Evolutionary conservation across 2,113 vertebrate species (phyloP).

Genomic region (Craseonycteris thonglongyai): DNA sequence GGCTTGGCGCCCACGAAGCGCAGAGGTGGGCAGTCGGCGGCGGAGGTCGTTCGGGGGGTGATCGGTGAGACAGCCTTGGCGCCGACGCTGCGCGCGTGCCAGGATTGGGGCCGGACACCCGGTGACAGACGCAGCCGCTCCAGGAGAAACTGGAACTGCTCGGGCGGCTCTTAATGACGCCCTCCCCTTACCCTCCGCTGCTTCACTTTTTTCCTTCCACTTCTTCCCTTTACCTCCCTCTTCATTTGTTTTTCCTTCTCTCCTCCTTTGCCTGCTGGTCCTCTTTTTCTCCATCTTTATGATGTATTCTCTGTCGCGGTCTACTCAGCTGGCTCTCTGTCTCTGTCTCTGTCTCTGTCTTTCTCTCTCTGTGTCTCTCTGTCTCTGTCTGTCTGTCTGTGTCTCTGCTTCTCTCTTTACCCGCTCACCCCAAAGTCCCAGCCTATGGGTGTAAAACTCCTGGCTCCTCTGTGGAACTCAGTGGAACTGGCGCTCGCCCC

Average conservation of each 20-base stretch:
- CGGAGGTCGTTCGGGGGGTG: not conserved
- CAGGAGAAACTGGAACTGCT: not conserved
- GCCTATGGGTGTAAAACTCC: not conserved
- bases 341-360: not conserved
- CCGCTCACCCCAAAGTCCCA: not conserved
- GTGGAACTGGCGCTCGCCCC: not conserved
- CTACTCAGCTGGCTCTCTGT: not conserved
- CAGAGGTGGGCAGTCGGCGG: not conserved
- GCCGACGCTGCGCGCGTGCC: not conserved
- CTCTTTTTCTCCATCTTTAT: not conserved
- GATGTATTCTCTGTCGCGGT: not conserved
- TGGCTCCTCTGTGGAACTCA: not conserved
- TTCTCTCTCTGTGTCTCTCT: too few relatives aligned
- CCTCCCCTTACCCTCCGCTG: too few relatives aligned
- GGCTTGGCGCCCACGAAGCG: not conserved
- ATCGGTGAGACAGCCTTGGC: rapidly evolving
- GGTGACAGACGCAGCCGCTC: not conserved
- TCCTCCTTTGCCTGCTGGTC: too few relatives aligned
- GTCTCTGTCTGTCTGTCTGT: not conserved
- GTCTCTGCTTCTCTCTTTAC: rapidly evolving
- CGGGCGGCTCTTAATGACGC: not conserved
- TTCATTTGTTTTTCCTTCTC: not conserved
- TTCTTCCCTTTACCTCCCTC: rapidly evolving
- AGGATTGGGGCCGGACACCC: too few relatives aligned
- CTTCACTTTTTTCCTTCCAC: not conserved